phyloP scores from a whole-genome alignment of 2,888 invertebrate species.

The Leucoptera coffeella region DNA sequence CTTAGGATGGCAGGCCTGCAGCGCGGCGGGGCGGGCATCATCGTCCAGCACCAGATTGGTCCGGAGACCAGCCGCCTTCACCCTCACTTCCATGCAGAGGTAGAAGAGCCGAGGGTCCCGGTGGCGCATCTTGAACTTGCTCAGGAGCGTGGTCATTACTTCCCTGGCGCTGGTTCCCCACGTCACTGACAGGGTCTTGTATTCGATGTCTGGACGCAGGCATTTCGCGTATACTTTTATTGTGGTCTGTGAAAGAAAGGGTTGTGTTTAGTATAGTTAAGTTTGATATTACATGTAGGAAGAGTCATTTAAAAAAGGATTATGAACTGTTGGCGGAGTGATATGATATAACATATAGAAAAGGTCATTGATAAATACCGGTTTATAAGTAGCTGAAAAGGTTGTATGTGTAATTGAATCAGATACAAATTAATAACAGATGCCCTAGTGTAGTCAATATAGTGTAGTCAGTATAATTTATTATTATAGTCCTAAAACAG shows the following conservation, averaged over 20 bases:
- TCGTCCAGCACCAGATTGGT: conserved; percentile 81
- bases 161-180: conserved; percentile 85
- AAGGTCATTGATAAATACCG: no score
- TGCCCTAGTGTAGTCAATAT: no score
- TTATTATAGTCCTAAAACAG: no score
- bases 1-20: conserved; percentile 90
- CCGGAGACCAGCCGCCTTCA: conserved; percentile 74
- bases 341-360: no score
- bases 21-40: conserved; percentile 81
- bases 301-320: no score
- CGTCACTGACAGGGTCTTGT: conserved; percentile 88
- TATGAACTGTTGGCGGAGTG: no score
- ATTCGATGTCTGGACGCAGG: conserved; percentile 88
- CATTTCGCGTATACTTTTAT: conserved; percentile 88
- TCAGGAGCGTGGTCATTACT: conserved; percentile 75
- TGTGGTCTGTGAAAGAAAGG: conserved; percentile 62
- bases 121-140: conserved; percentile 87
- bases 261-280: conserved; percentile 6
- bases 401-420: no score
- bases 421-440: no score
- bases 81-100: conserved; percentile 90
- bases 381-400: no score
- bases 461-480: no score
- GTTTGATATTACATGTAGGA: conserved; percentile 5
- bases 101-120: conserved; percentile 89